These are phyloP conservation scores for Tarsius wallacei DNA, from an alignment of 2,797 vertebrate genomes.

Conservation along the genomic window DNA sequence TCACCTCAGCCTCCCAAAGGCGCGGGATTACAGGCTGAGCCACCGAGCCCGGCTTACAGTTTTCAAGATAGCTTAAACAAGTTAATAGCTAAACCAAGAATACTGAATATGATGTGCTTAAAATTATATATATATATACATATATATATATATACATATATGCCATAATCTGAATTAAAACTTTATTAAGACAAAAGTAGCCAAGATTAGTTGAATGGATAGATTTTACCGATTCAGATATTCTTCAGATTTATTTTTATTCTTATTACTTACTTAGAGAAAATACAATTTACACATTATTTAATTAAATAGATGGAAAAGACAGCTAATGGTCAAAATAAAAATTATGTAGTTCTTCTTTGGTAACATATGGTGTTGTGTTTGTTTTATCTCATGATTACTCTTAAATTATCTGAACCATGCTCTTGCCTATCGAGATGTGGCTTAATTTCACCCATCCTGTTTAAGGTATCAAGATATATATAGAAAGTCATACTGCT, in stretches of 20 bases:
- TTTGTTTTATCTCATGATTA: not conserved
- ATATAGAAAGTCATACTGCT: not conserved
- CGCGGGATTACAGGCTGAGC: no score
- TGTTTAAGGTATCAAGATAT: not conserved
- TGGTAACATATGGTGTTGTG: not conserved
- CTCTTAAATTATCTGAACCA: not conserved
- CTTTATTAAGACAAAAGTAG: not conserved
- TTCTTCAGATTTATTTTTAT: slow-evolving; percentile 3
- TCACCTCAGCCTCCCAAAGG: no score
- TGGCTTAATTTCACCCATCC: not conserved
- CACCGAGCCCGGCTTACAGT: no score
- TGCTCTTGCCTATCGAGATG: not conserved
- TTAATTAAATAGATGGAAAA: not conserved
- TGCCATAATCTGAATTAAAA: not conserved
- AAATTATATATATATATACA: not conserved
- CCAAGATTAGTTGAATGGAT: not conserved
- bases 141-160: not conserved
- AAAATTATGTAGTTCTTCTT: not conserved
- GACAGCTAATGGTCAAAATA: not conserved
- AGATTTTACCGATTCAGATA: not conserved
- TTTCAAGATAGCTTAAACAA: not conserved
- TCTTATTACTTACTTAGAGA: not conserved
- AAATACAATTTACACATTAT: not conserved
- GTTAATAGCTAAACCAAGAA: not conserved
- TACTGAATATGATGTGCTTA: not conserved